phyloP scores from a whole-genome alignment of 2,113 vertebrate species.

The Oenanthe melanoleuca region DNA sequence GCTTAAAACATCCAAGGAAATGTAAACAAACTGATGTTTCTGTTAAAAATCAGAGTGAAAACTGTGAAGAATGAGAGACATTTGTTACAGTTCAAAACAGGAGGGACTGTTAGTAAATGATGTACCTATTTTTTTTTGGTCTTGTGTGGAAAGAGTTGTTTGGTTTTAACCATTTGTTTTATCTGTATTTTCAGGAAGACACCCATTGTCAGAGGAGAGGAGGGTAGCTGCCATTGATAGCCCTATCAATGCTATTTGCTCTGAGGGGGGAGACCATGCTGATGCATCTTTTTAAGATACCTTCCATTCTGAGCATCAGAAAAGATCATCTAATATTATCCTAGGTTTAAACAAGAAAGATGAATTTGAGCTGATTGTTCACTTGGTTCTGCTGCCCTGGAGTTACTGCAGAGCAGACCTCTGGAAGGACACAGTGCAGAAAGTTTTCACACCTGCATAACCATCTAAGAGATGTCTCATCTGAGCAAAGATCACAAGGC shows the following conservation, averaged over 20 bases:
- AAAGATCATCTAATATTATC: not conserved
- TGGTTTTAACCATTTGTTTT: not conserved
- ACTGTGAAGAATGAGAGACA: not conserved
- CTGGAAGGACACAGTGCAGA: not conserved
- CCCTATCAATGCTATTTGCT: not conserved
- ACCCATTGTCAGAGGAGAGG: not conserved
- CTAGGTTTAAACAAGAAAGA: not conserved
- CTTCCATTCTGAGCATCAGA: not conserved
- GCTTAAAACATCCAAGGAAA: not conserved
- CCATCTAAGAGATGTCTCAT: not conserved
- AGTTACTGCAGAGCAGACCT: not conserved
- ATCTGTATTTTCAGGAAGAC: not conserved
- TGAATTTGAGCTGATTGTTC: not conserved
- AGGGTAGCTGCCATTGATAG: fast-evolving
- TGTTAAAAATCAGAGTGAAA: not conserved
- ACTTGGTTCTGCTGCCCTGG: not conserved
- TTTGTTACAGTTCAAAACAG: not conserved
- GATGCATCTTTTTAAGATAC: not conserved
- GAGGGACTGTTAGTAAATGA: not conserved
- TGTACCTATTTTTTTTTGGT: not conserved
- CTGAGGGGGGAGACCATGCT: not conserved
- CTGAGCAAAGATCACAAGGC: not conserved
- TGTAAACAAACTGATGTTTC: not conserved
- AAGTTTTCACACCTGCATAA: not conserved
- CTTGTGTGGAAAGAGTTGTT: not conserved